A percentile compares a stretch with the other conserved stretches of the same genome.
Evolutionary conservation across 2,888 invertebrate genomes (phyloP).

Genomic region (Macaria notata): DNA sequence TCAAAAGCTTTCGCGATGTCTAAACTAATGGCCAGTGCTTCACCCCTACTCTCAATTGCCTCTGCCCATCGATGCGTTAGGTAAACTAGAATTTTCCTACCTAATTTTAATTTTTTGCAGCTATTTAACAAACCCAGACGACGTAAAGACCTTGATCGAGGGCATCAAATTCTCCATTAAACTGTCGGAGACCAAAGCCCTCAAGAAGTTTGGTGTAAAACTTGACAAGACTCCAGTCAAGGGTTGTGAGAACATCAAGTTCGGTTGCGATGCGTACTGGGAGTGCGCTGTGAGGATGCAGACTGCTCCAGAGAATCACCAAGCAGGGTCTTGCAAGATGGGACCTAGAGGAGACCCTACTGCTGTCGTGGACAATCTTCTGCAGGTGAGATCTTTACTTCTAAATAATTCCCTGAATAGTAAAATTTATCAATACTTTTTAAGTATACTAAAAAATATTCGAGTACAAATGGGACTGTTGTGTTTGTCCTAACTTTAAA

Average conservation of each 20-base stretch:
- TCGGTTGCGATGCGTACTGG: conserved; percentile 90
- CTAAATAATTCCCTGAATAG: no score
- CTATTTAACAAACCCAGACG: conserved; percentile 89
- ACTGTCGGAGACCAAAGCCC: conserved; percentile 85
- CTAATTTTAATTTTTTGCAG: conserved; percentile 41
- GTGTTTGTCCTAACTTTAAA: no score
- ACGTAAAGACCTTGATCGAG: conserved; percentile 90
- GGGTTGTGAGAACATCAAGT: conserved; percentile 89
- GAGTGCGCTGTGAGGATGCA: conserved; percentile 88
- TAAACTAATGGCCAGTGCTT: no score
- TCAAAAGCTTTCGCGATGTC: no score
- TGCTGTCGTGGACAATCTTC: conserved; percentile 87
- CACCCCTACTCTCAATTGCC: no score
- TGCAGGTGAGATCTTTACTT: conserved; percentile 63
- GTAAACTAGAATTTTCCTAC: no score
- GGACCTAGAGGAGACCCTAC: conserved; percentile 86
- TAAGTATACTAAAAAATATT: no score
- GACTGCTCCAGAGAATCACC: conserved; percentile 92
- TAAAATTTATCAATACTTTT: no score
- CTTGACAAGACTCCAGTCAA: conserved; percentile 87
- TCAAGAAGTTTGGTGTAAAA: conserved; percentile 86
- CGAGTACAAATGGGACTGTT: no score
- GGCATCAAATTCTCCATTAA: conserved; percentile 91
- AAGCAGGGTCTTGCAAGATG: conserved; percentile 92
- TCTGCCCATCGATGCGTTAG: no score